Evolutionary conservation across 2,113 vertebrate genomes (phyloP).

Genomic region (Lutjanus erythropterus): DNA sequence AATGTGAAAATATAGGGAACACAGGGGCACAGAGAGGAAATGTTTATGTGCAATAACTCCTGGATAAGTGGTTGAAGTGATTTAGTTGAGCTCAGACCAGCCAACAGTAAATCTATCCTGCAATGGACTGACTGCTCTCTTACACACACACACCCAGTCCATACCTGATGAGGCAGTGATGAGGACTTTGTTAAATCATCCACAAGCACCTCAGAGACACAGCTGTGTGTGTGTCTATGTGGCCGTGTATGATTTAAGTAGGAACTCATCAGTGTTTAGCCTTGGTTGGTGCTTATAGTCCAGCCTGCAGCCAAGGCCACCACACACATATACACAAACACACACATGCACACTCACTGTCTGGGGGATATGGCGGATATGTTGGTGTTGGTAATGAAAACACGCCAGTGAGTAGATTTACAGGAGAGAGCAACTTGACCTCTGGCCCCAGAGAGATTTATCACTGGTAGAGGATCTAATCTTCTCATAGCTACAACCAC

Average conservation of each 20-base stretch:
- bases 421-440: conserved; percentile 80
- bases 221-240: conserved; percentile 1
- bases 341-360: conserved; percentile 34
- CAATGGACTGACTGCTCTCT: conserved; percentile 55
- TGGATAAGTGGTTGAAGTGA: conserved; percentile 77
- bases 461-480: conserved; percentile 72
- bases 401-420: conserved; percentile 83
- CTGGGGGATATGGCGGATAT: conserved; percentile 61
- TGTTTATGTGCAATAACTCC: conserved; percentile 75
- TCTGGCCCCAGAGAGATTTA: conserved; percentile 68
- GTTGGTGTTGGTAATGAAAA: conserved; percentile 80
- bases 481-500: conserved; percentile 56
- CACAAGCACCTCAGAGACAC: conserved; percentile 70
- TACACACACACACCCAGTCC: conserved; percentile 43
- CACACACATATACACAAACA: conserved; percentile 20
- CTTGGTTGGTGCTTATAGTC: conserved; percentile 67
- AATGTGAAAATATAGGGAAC: neutral
- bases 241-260: conserved; percentile 73
- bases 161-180: conserved; percentile 80
- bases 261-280: conserved; percentile 61
- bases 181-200: conserved; percentile 82
- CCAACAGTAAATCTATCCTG: conserved; percentile 74
- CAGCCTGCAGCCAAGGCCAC: conserved; percentile 72
- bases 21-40: conserved; percentile 5
- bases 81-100: conserved; percentile 71